Percentiles rank a stretch among this genome's conserved stretches.
Evolutionary conservation across 1,140 invertebrate species (phyloP).

Genomic region (Ips nitidus): DNA sequence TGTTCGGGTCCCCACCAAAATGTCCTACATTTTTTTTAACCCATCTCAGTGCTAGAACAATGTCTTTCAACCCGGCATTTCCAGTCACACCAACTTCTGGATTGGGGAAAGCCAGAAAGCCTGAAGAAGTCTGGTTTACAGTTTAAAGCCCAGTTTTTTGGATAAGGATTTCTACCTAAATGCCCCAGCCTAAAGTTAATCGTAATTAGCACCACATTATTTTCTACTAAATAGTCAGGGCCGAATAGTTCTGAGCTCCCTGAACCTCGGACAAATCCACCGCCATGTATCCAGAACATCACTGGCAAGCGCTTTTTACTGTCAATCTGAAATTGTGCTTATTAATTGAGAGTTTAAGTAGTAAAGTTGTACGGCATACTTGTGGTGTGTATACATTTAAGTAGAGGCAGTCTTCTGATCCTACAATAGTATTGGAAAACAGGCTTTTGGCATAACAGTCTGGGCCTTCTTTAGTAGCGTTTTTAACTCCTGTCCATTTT

Average conservation of each 20-base stretch:
- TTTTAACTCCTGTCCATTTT: constrained; percentile 58
- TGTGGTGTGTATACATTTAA: constrained; percentile 77
- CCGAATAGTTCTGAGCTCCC: constrained; percentile 56
- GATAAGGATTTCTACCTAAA: constrained; percentile 44
- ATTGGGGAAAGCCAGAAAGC: constrained; percentile 47
- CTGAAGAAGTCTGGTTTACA: constrained; percentile 23
- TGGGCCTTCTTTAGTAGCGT: constrained; percentile 57
- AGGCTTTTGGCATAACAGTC: constrained; percentile 51
- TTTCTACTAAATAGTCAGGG: constrained; percentile 64
- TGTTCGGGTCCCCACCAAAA: constrained; percentile 55
- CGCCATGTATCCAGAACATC: constrained; percentile 37
- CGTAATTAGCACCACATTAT: constrained; percentile 55
- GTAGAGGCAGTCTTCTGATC: constrained; percentile 75
- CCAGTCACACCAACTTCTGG: constrained; percentile 53
- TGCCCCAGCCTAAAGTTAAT: constrained; percentile 56
- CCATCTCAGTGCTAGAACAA: constrained; percentile 60
- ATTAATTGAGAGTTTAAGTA: constrained; percentile 2
- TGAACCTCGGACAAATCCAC: constrained; percentile 27
- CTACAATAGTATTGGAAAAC: constrained; percentile 39
- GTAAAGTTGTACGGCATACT: constrained; percentile 42
- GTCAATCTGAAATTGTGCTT: neutral
- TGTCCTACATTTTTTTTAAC: constrained; percentile 55
- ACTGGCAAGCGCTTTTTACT: constrained; percentile 56
- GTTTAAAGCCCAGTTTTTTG: neutral
- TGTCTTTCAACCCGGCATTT: constrained; percentile 65